Conservation (phyloP, 2,888 invertebrate species). For the Callimorpha dominula region DNA sequence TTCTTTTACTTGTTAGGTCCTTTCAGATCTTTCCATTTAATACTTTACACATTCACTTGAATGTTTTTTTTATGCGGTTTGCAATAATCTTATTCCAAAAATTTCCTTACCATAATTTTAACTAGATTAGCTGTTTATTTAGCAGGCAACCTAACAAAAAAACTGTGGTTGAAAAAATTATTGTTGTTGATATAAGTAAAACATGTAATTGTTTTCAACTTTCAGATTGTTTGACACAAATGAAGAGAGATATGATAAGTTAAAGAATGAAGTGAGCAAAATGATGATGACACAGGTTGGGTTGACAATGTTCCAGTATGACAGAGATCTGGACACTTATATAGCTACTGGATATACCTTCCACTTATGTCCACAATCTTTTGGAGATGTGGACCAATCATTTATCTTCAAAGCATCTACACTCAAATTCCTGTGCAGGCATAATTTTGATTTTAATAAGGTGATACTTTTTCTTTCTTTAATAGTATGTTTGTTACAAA, state of each 20-base stretch:
- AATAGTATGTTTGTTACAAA: too few relatives aligned
- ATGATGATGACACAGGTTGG: conserved; percentile 90
- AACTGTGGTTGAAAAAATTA: neutral
- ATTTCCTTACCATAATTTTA: neutral
- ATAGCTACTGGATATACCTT: conserved; percentile 89
- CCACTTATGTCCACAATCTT: conserved; percentile 88
- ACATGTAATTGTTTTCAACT: conserved; percentile 14
- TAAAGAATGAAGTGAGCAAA: conserved; percentile 73
- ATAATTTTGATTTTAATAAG: conserved; percentile 92
- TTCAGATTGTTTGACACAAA: conserved; percentile 78
- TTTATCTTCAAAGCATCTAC: conserved; percentile 89
- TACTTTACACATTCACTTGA: too few relatives aligned
- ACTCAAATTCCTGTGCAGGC: conserved; percentile 87
- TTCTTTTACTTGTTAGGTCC: too few relatives aligned
- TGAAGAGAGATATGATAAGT: conserved; percentile 72
- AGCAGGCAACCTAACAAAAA: neutral
- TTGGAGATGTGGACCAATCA: conserved; percentile 87
- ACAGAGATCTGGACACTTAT: conserved; percentile 87
- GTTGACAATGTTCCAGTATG: conserved; percentile 88
- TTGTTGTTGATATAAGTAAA: neutral
- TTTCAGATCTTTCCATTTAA: too few relatives aligned
- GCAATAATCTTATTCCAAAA: neutral
- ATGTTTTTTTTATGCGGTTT: neutral
- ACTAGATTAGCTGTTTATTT: neutral
- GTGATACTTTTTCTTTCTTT: conserved; percentile 70